phyloP scores from a whole-genome alignment of 2,797 vertebrate species.

The Menidia menidia region DNA sequence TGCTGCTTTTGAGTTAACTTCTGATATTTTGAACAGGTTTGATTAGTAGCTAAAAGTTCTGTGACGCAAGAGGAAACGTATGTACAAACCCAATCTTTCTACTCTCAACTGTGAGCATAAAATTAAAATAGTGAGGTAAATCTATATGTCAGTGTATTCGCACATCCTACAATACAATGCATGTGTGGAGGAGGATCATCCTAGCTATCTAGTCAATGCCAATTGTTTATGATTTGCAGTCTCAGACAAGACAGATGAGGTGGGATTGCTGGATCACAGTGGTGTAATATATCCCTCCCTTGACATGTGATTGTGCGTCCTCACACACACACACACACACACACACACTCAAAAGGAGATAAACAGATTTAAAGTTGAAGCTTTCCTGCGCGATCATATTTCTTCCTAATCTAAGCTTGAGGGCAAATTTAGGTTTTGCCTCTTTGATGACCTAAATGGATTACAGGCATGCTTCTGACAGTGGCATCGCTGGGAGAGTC shows the following conservation, averaged over 20 bases:
- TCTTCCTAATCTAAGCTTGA: conserved; percentile 42
- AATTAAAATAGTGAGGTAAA: too few species aligned
- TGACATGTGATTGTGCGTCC: neutral
- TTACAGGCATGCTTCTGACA: conserved; percentile 8
- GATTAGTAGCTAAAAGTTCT: neutral
- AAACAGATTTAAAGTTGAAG: conserved; percentile 42
- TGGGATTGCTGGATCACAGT: conserved; percentile 56
- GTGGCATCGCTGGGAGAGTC: conserved; percentile 4
- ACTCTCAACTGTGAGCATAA: too few species aligned
- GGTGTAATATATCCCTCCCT: conserved; percentile 25
- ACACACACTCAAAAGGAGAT: conserved; percentile 14
- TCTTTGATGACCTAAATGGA: conserved; percentile 47
- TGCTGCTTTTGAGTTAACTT: neutral
- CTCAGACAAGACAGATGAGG: conserved; percentile 58
- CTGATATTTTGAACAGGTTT: neutral
- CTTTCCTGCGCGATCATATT: conserved; percentile 21
- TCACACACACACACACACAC: conserved; percentile 4
- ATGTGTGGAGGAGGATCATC: conserved; percentile 34
- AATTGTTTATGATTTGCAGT: conserved; percentile 42
- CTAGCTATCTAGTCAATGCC: conserved; percentile 43
- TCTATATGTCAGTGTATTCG: too few species aligned
- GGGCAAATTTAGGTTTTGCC: conserved; percentile 32
- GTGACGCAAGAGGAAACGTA: neutral
- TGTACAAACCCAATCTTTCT: too few species aligned
- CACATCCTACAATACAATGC: neutral